Conservation (phyloP, 2,113 vertebrate genomes). For the Nothoprocta perdicaria region DNA sequence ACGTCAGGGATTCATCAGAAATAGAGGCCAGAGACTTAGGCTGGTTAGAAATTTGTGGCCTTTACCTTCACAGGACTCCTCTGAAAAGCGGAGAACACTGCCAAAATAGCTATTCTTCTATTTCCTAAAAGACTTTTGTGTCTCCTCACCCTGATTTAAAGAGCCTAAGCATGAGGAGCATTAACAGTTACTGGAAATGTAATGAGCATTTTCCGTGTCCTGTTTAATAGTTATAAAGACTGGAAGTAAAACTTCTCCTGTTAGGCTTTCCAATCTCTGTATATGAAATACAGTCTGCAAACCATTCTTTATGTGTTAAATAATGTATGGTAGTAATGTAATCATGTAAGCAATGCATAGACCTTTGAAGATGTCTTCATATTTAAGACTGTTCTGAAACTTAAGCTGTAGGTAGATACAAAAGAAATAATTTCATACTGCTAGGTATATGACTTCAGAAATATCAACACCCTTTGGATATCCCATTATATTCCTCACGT, state of each 20-base stretch:
- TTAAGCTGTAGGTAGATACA: not conserved
- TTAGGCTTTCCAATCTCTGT: not conserved
- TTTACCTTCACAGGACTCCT: not conserved
- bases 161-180: not conserved
- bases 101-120: not conserved
- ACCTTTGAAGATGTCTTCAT: fast-evolving
- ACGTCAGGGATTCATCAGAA: not conserved
- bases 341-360: not conserved
- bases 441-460: not conserved
- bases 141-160: not conserved
- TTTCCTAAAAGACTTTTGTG: not conserved
- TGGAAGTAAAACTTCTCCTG: conserved; percentile 50
- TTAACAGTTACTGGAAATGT: not conserved
- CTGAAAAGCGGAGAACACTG: not conserved
- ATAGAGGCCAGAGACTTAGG: not conserved
- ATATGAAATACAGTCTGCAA: not conserved
- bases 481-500: not conserved
- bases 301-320: not conserved
- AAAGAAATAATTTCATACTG: not conserved
- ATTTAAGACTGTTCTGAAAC: not conserved
- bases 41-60: not conserved
- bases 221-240: conserved; percentile 5
- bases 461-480: not conserved
- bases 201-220: not conserved
- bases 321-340: not conserved